Evolutionary conservation across 1,140 invertebrate genomes (phyloP).

Genomic region (Tigriopus japonicus): DNA sequence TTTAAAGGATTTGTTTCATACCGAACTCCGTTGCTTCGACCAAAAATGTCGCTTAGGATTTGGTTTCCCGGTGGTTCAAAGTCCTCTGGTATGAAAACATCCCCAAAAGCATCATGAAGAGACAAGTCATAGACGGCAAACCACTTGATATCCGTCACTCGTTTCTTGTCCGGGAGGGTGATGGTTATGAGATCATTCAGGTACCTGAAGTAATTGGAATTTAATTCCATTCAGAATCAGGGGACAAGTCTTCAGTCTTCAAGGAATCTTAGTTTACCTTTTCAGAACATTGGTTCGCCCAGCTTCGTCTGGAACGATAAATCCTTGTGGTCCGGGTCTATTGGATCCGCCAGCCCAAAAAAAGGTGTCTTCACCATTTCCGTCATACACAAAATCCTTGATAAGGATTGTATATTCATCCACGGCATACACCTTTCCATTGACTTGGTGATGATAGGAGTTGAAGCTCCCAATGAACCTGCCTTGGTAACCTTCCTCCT

Average conservation of each 20-base stretch:
- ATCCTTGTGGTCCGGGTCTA: slow-evolving; percentile 62
- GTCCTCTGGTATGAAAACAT: slow-evolving; percentile 73
- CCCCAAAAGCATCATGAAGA: slow-evolving; percentile 61
- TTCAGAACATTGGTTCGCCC: slow-evolving; percentile 68
- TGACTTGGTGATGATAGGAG: slow-evolving; percentile 68
- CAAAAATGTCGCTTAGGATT: slow-evolving; percentile 40
- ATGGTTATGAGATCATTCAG: slow-evolving; percentile 67
- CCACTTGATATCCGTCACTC: slow-evolving; percentile 72
- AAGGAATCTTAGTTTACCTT: slow-evolving; percentile 22
- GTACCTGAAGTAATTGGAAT: slow-evolving; percentile 28
- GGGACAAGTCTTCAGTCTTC: too few relatives aligned
- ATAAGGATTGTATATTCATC: slow-evolving; percentile 65
- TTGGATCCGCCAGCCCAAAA: slow-evolving; percentile 79
- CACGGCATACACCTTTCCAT: slow-evolving; percentile 71
- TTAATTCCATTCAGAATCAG: background rate
- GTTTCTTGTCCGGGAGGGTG: slow-evolving; percentile 60
- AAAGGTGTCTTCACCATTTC: slow-evolving; percentile 62
- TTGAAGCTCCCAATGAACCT: slow-evolving; percentile 66
- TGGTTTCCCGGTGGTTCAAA: slow-evolving; percentile 66
- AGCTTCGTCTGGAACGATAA: slow-evolving; percentile 69
- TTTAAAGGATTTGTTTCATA: too few relatives aligned
- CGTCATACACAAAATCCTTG: slow-evolving; percentile 71
- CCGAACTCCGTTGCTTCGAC: slow-evolving; percentile 24
- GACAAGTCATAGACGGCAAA: slow-evolving; percentile 69
- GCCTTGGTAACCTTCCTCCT: slow-evolving; percentile 39